Conservation (phyloP, 2,113 vertebrate genomes). For the Pterocles orientalis region DNA sequence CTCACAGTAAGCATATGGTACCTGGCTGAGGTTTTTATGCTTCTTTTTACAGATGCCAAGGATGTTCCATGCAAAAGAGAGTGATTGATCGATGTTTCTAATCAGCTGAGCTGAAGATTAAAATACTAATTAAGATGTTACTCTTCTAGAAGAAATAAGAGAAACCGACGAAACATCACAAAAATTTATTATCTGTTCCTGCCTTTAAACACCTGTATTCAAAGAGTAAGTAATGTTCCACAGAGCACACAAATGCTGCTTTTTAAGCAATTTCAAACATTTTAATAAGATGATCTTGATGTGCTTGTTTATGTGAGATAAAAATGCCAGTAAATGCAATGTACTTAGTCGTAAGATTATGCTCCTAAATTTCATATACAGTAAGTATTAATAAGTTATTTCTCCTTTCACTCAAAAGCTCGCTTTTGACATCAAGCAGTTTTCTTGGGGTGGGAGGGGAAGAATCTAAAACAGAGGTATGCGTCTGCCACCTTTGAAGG, state of each 20-base stretch:
- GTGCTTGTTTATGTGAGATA: not conserved
- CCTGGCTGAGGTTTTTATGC: not conserved
- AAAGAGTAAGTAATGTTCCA: not conserved
- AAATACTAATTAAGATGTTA: not conserved
- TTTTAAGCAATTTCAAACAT: not conserved
- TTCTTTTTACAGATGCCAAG: not conserved
- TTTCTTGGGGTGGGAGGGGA: not conserved
- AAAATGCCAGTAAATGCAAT: not conserved
- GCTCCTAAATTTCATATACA: not conserved
- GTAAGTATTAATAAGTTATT: not conserved
- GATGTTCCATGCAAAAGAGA: not conserved
- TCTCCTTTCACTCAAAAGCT: not conserved
- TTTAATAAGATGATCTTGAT: not conserved
- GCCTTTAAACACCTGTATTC: not conserved
- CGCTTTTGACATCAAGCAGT: not conserved
- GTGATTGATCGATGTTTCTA: not conserved
- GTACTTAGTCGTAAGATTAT: not conserved
- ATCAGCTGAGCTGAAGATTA: not conserved
- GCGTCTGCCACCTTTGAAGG: not conserved
- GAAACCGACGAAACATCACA: not conserved
- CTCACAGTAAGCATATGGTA: not conserved
- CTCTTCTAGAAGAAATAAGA: not conserved
- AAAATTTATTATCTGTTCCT: not conserved
- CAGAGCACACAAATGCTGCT: not conserved
- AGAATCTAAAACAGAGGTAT: not conserved